Base-by-base conservation (phyloP, 2,797 vertebrate species). In the Danio jaintianensis region DNA sequence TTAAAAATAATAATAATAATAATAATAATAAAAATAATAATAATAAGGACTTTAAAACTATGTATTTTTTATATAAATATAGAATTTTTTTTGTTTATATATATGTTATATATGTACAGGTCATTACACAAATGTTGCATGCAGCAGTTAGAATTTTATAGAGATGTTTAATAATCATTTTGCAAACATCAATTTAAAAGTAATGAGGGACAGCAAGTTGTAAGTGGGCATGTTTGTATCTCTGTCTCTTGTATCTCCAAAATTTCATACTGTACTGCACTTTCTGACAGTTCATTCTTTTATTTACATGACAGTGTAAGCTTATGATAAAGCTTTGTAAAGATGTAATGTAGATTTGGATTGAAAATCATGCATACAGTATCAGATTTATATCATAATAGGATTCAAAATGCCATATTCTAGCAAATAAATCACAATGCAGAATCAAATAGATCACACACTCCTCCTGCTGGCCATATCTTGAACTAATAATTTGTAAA, bases 391-490 rank as follows among this genome's bases (percentile, higher is more conserved):
- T 66, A 18, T 50, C 47, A 16, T 20, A 47, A 68, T 7, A 38
- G 64, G 45, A 62, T 52, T 69, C 36, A 58, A n/a, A 40, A 22
- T 66, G 12, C 4, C 10, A 8, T 66, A 47, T 40, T 53, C 11
- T 22, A 48, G 56, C 6, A 18, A 18, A 40, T 38, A n/a, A 11
- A 15, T 20, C 11, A 47, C 40, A 40, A 11, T 36, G 16, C 47
- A 42, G 20, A 13, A 50, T 9, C 22, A 13, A n/a, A 12, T 47
- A 22, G 64, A 45, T 66, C 61, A 48, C 63, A 59, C 29, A 43
- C 81, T 63, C 85, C 85, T 78, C 52, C 85, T 86, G 77, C 72
- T 86, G 85, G 83, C 61, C 13, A 12, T 59, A 16, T 52, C 13
- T 45, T 70, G 59, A 64, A 22, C 11, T 47, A 47, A 29, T 53